A percentile compares a stretch with the other conserved stretches of the same genome.
Evolutionary conservation across 2,888 invertebrate species (phyloP).

Genomic region (Aspidapion aeneum): DNA sequence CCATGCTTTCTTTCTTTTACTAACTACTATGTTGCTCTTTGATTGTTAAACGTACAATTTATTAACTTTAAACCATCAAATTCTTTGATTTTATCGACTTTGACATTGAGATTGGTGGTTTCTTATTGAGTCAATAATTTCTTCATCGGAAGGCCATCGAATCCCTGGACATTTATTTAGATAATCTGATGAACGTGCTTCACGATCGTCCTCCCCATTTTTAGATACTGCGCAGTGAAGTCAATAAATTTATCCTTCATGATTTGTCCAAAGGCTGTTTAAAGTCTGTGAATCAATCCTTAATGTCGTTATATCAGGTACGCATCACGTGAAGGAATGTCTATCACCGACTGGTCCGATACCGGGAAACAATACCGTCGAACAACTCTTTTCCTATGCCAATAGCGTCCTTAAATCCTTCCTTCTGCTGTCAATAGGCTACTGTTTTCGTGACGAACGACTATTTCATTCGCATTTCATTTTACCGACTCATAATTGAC

Average conservation of each 20-base stretch:
- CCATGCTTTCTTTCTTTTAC: too few species aligned
- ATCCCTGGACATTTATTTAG: neutral
- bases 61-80: too few species aligned
- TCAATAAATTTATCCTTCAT: neutral
- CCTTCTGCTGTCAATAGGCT: conserved; percentile 19
- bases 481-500: conserved; percentile 4
- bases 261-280: conserved; percentile 19
- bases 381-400: conserved; percentile 14
- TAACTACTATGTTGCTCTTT: too few species aligned
- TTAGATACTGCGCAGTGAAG: neutral
- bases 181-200: neutral
- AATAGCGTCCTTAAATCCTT: conserved; percentile 29
- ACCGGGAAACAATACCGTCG: neutral
- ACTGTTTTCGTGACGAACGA: conserved; percentile 32
- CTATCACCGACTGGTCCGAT: neutral
- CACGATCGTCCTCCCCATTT: neutral
- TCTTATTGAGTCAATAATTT: too few species aligned
- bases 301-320: conserved; percentile 29
- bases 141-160: too few species aligned
- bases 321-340: conserved; percentile 32
- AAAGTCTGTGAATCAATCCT: conserved; percentile 23
- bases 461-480: conserved; percentile 28
- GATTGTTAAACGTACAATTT: too few species aligned
- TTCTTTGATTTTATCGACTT: too few species aligned
- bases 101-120: too few species aligned